Evolutionary conservation across 2,113 vertebrate genomes (phyloP).

Genomic region (Puffinus mauretanicus): DNA sequence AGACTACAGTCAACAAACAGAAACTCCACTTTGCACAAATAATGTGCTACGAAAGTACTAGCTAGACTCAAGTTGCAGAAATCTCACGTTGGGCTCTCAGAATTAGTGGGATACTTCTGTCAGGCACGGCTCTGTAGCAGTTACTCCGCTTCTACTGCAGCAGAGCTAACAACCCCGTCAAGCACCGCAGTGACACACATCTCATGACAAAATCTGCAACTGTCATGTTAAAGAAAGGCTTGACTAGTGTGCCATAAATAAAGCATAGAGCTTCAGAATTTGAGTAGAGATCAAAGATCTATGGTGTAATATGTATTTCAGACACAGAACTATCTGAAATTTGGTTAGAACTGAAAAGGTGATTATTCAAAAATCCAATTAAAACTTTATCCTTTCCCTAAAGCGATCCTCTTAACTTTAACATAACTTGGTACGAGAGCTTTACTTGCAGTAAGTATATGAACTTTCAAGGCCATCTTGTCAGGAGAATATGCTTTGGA

Average conservation of each 20-base stretch:
- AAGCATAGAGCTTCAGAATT: neutral
- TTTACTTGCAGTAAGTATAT: neutral
- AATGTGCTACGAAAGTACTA: neutral
- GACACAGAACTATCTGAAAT: neutral
- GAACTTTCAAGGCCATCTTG: neutral
- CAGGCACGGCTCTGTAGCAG: neutral
- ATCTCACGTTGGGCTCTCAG: neutral
- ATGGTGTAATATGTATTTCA: neutral
- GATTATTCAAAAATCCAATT: constrained; percentile 34
- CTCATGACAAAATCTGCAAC: neutral
- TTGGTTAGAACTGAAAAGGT: neutral
- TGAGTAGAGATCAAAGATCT: neutral
- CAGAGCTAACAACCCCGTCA: neutral
- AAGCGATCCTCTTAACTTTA: neutral
- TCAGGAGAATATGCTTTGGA: neutral
- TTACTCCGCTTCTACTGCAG: neutral
- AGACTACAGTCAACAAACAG: neutral
- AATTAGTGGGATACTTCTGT: neutral
- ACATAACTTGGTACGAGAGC: neutral
- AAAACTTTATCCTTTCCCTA: constrained; percentile 14
- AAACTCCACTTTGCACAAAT: neutral
- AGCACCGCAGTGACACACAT: neutral
- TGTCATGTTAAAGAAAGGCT: neutral
- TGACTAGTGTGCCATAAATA: neutral
- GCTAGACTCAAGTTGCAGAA: neutral